Evolutionary conservation across 2,888 invertebrate genomes (phyloP).

Genomic region (Pollenia labialis): DNA sequence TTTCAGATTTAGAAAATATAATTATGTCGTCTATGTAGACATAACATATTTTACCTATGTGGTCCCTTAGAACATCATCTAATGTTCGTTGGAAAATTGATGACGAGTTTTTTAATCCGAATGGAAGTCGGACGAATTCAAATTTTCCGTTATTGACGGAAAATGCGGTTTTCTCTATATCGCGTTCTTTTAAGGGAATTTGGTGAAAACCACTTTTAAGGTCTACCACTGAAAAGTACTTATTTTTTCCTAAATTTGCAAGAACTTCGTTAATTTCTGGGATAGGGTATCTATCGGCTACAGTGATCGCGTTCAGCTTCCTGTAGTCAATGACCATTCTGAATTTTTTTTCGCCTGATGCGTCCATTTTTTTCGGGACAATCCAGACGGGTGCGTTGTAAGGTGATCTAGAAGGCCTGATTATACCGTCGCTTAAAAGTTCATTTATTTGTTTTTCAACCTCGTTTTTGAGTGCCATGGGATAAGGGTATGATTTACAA

Average conservation of each 20-base stretch:
- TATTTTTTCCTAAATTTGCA: slow-evolving; percentile 12
- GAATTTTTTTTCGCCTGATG: neutral
- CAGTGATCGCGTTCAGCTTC: slow-evolving; percentile 40
- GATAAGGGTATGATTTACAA: slow-evolving; percentile 16
- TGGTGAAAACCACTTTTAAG: slow-evolving; percentile 14
- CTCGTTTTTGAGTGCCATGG: slow-evolving; percentile 27
- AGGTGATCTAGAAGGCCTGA: slow-evolving; percentile 27
- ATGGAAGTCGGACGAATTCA: neutral
- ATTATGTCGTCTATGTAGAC: slow-evolving; percentile 44
- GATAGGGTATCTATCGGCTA: slow-evolving; percentile 24
- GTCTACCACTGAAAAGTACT: slow-evolving; percentile 36
- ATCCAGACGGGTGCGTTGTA: slow-evolving; percentile 26
- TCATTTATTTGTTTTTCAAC: slow-evolving; percentile 25
- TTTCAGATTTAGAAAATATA: slow-evolving; percentile 1
- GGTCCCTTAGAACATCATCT: too few relatives aligned
- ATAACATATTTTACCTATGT: neutral
- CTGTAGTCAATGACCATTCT: slow-evolving; percentile 49
- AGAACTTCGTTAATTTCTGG: slow-evolving; percentile 40
- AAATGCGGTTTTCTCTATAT: too few relatives aligned
- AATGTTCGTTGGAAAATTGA: too few relatives aligned
- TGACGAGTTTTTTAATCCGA: neutral
- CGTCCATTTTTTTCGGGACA: neutral
- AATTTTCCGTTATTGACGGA: too few relatives aligned
- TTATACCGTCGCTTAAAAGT: slow-evolving; percentile 19
- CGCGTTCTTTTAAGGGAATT: neutral